Evolutionary conservation across 1,140 invertebrate species (phyloP).

Genomic region (Druon quercuslanigerum): DNA sequence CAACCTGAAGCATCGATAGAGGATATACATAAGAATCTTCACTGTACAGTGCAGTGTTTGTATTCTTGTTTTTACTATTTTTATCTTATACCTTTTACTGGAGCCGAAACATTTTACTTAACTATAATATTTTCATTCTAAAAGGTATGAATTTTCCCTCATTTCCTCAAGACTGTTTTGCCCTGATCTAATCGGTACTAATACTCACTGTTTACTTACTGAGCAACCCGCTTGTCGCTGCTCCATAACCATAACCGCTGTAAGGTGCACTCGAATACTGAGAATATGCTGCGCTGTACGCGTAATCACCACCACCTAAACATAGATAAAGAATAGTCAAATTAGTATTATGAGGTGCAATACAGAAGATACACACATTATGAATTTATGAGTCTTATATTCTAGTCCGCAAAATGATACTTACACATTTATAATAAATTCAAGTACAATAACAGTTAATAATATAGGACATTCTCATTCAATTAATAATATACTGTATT

Average conservation of each 20-base stretch:
- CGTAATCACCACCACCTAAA: conserved; percentile 82
- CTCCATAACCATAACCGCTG: conserved; percentile 83
- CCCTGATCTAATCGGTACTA: conserved; percentile 73
- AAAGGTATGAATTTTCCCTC: too few species aligned
- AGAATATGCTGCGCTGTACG: conserved; percentile 84
- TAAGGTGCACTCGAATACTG: conserved; percentile 84
- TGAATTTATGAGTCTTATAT: background rate
- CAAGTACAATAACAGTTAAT: background rate
- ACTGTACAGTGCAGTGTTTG: too few species aligned
- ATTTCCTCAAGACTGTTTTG: background rate
- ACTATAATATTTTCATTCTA: too few species aligned
- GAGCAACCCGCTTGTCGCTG: conserved; percentile 84
- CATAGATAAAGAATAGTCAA: conserved; percentile 51
- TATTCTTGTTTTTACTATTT: background rate
- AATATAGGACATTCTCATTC: too few species aligned
- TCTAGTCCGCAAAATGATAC: background rate
- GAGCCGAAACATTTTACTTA: background rate
- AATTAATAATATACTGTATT: too few species aligned
- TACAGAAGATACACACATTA: too few species aligned
- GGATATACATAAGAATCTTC: too few species aligned
- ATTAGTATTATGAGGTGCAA: conserved; percentile 31
- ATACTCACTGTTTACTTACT: conserved; percentile 89
- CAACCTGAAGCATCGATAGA: too few species aligned
- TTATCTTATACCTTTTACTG: background rate
- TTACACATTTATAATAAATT: conserved; percentile 28